Percentiles rank a stretch among this genome's conserved stretches.
Evolutionary conservation across 2,888 invertebrate genomes (phyloP).

Genomic region (Strigamia crassipes): DNA sequence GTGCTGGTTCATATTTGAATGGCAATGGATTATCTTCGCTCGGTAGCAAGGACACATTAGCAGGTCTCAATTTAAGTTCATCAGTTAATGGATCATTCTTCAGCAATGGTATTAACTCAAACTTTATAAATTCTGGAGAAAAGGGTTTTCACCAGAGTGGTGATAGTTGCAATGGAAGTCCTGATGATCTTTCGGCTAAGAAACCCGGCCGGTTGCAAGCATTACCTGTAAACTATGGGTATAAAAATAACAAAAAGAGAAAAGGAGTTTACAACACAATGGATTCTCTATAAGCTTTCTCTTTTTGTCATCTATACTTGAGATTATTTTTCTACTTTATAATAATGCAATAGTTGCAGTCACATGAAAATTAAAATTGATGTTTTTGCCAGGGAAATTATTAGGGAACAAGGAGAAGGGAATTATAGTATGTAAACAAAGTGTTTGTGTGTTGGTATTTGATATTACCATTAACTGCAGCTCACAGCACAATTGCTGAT

Average conservation of each 20-base stretch:
- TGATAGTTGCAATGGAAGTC: slow-evolving; percentile 50
- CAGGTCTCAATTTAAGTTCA: slow-evolving; percentile 52
- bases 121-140: background rate
- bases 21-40: slow-evolving; percentile 39
- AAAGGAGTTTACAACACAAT: slow-evolving; percentile 48
- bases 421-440: too few species aligned
- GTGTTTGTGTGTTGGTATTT: too few species aligned
- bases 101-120: slow-evolving; percentile 51
- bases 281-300: slow-evolving; percentile 46
- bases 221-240: slow-evolving; percentile 56
- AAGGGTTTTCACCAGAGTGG: slow-evolving; percentile 49
- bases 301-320: background rate
- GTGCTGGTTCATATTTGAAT: slow-evolving; percentile 47
- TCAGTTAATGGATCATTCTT: slow-evolving; percentile 52
- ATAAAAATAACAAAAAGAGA: slow-evolving; percentile 51
- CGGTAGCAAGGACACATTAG: slow-evolving; percentile 42
- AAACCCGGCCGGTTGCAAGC: slow-evolving; percentile 62
- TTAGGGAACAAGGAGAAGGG: too few species aligned
- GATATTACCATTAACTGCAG: too few species aligned
- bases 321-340: background rate
- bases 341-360: too few species aligned
- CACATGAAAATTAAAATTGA: too few species aligned
- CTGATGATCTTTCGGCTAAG: slow-evolving; percentile 55
- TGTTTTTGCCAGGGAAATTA: too few species aligned
- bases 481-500: too few species aligned